These are phyloP conservation scores for Arremon aurantiirostris DNA, from an alignment of 2,797 vertebrate species.

Conservation along the genomic window DNA sequence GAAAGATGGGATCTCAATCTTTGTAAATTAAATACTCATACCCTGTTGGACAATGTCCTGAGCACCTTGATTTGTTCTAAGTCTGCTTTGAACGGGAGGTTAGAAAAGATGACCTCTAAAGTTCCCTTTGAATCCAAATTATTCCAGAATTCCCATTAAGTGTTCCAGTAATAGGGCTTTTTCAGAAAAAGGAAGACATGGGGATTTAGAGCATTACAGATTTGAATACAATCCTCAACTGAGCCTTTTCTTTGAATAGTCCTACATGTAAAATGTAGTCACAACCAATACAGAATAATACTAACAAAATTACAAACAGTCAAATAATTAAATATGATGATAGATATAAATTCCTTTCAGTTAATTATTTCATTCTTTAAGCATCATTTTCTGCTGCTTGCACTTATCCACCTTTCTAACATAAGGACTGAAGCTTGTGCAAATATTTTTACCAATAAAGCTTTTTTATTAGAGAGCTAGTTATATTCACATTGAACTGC, in stretches of 20 bases:
- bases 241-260: background rate
- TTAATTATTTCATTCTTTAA: background rate
- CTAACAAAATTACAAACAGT: background rate
- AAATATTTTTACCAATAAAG: background rate
- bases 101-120: background rate
- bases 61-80: background rate
- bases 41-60: background rate
- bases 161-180: background rate
- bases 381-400: fast-evolving
- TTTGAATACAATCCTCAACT: background rate
- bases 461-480: background rate
- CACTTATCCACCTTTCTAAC: background rate
- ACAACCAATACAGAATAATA: background rate
- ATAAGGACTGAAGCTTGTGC: background rate
- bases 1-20: background rate
- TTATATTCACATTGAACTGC: background rate
- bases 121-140: background rate
- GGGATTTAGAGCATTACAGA: background rate
- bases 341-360: background rate
- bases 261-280: background rate
- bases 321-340: background rate
- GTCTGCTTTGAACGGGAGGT: background rate
- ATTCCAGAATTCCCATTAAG: background rate
- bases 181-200: background rate
- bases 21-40: background rate